phyloP scores from a whole-genome alignment of 2,113 vertebrate genomes.

The Laterallus jamaicensis region DNA sequence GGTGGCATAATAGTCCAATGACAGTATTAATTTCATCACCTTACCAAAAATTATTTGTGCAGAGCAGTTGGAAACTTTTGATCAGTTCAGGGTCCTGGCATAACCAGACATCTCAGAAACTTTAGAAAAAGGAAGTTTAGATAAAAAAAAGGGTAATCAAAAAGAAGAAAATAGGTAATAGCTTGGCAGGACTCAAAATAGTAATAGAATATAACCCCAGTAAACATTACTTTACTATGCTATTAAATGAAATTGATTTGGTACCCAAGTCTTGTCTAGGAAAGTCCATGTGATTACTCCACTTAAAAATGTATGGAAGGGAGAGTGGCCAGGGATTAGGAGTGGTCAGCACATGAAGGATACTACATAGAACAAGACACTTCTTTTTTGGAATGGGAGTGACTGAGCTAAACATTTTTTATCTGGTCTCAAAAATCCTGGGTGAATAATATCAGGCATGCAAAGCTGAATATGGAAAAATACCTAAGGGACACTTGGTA shows the following conservation, averaged over 20 bases:
- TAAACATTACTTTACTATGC: background rate
- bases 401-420: background rate
- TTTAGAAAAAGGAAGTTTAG: background rate
- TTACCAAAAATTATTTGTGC: background rate
- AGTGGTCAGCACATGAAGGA: background rate
- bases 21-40: background rate
- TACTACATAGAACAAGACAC: background rate
- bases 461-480: background rate
- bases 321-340: background rate
- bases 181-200: background rate
- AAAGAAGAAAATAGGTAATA: background rate
- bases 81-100: background rate
- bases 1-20: background rate
- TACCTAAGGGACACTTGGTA: background rate
- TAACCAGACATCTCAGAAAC: background rate
- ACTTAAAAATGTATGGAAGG: background rate
- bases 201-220: background rate
- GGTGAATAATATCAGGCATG: background rate
- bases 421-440: background rate
- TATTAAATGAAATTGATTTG: background rate
- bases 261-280: background rate
- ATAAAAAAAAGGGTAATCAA: background rate
- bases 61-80: background rate
- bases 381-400: background rate
- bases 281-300: background rate